phyloP scores from a whole-genome alignment of 23 tunicate genomes.

The Oikopleura albicans region DNA sequence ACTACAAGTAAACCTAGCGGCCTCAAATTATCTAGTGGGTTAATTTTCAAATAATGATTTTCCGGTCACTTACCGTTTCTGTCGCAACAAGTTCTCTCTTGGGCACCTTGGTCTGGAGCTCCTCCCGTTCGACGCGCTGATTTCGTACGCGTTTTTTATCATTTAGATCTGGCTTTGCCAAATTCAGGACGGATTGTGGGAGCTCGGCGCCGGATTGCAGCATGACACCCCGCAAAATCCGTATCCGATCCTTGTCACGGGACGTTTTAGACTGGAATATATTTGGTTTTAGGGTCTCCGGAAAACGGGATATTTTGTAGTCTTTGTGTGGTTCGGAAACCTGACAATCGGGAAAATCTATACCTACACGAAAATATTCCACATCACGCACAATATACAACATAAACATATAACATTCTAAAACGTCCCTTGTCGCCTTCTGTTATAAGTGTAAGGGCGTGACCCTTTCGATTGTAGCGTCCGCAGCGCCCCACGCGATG shows the following conservation, averaged over 20 bases:
- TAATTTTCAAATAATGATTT: too few relatives aligned
- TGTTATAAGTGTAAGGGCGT: neutral
- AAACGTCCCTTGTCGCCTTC: too few relatives aligned
- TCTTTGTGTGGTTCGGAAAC: too few relatives aligned
- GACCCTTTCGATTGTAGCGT: neutral
- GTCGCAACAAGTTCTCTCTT: neutral
- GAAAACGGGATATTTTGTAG: too few relatives aligned
- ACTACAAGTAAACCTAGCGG: too few relatives aligned
- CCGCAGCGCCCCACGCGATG: conserved; percentile 8
- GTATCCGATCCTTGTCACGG: neutral
- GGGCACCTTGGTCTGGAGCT: neutral
- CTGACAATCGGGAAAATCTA: too few relatives aligned
- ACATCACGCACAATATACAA: too few relatives aligned
- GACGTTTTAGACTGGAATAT: too few relatives aligned
- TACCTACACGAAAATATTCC: too few relatives aligned
- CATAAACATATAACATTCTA: too few relatives aligned
- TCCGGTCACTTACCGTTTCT: neutral
- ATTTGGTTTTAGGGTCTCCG: too few relatives aligned
- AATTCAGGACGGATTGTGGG: neutral
- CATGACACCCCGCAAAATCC: conserved; percentile 1
- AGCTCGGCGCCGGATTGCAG: neutral
- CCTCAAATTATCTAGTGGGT: too few relatives aligned
- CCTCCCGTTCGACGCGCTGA: neutral
- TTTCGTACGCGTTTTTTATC: neutral
- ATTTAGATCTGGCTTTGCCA: conserved; percentile 9